Evolutionary conservation across 2,797 vertebrate species (phyloP), one percentile per base, ranked within the genome.

Genomic region (Uromys caudimaculatus): DNA sequence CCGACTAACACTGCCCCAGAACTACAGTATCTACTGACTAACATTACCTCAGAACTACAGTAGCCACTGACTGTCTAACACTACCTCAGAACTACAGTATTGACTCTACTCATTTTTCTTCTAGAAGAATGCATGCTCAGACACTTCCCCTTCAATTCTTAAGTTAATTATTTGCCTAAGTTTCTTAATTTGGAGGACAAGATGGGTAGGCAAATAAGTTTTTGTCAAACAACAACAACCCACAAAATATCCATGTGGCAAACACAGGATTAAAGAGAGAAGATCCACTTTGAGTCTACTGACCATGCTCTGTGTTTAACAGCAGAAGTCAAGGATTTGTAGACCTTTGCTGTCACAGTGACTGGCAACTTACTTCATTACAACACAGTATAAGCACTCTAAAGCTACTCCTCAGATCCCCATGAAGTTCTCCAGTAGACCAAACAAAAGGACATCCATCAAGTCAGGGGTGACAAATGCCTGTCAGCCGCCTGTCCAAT

Each of bases 241-340:
- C 81, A 90, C 38, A 90, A 84, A 93, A 94, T 5, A 6, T 60
- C 60, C 54, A 93, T 1, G 0, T 58, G 44, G 93, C 84, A 95
- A 79, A 92, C 73, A 94, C 71, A 78, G 60, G 93, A 83, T 64
- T 76, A 94, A 95, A 0, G 4, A 92, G 86, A 81, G 24, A 94
- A 89, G 75, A 83, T 73, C 81, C 86, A 86, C 56, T 73, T 60
- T 44, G 12, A 90, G 75, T 95, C 81, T 95, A 71, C 41, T 95
- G 83, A 97, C 14, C 81, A 93, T 71, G 60, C 62, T 21, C 32
- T 88, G 83, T 60, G 93, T 71, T 83, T 89, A 73, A 90, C 24
- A 91, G 47, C 64, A 79, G 24, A 97, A 94, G 38, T 73, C 77
- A 97, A 96, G 90, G 41, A 82, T 92, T 90, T 88, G 17, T 89